Evolutionary conservation across 2,113 vertebrate genomes (phyloP).

Genomic region (Labeo catla): DNA sequence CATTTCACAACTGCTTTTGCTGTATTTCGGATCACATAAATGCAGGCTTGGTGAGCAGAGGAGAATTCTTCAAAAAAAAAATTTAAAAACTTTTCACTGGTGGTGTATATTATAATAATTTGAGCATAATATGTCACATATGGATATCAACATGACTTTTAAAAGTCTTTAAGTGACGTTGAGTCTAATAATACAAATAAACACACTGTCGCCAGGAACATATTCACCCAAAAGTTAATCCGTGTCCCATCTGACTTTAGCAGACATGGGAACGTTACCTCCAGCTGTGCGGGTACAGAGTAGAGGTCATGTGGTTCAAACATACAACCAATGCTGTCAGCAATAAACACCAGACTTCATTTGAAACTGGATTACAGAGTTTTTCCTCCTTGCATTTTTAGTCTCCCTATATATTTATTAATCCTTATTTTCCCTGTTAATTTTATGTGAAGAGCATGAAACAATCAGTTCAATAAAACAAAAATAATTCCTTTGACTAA

Average conservation of each 20-base stretch:
- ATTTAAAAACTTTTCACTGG: too few species aligned
- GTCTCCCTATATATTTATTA: background rate
- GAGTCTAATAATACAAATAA: background rate
- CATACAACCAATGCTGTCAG: conserved; percentile 10
- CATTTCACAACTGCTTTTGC: too few species aligned
- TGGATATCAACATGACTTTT: background rate
- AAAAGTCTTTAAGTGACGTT: background rate
- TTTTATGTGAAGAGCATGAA: background rate
- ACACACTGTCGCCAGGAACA: background rate
- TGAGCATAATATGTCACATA: background rate
- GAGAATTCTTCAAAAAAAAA: too few species aligned
- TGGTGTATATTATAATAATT: background rate
- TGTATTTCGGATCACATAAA: too few species aligned
- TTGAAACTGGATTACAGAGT: background rate
- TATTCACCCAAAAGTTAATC: background rate
- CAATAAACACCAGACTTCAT: conserved; percentile 4
- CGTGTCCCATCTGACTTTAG: background rate
- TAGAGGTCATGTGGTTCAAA: conserved; percentile 37
- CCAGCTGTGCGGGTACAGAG: background rate
- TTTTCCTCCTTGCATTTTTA: background rate
- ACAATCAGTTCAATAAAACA: background rate
- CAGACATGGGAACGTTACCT: conserved; percentile 38
- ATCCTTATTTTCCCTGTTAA: too few species aligned
- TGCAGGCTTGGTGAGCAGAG: too few species aligned
- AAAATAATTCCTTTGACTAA: background rate